These are phyloP conservation scores for Myotis davidii DNA, from an alignment of 2,113 vertebrate species.

Conservation along the genomic window DNA sequence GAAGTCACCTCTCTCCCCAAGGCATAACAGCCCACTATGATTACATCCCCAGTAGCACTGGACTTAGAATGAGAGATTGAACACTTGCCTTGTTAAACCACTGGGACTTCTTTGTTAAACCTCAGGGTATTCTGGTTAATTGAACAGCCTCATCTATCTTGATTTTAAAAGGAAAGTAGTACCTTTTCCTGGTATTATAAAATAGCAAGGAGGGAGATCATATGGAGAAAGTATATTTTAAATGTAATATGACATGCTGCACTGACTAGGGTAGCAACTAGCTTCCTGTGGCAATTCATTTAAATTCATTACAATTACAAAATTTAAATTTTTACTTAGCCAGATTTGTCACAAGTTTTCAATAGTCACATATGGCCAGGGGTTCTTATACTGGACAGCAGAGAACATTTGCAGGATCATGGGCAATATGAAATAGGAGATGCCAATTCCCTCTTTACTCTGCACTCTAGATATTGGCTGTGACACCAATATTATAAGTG, in stretches of 20 bases:
- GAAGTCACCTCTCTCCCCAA: background rate
- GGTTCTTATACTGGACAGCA: background rate
- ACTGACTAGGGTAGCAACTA: background rate
- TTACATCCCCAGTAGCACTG: background rate
- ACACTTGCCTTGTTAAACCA: background rate
- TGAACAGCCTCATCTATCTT: background rate
- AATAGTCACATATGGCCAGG: background rate
- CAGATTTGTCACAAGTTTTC: background rate
- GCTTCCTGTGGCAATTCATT: background rate
- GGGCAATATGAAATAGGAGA: background rate
- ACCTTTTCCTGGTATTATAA: background rate
- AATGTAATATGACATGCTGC: background rate
- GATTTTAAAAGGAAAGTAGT: background rate
- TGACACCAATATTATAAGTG: background rate
- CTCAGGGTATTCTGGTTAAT: background rate
- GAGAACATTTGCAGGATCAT: background rate
- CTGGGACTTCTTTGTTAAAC: background rate
- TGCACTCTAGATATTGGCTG: background rate
- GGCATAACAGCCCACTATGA: too few relatives aligned
- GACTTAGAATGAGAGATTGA: background rate
- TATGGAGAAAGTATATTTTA: background rate
- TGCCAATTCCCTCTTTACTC: background rate
- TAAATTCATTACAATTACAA: background rate
- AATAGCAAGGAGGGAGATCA: background rate
- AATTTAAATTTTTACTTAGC: background rate